Percentiles rank a stretch among this genome's conserved stretches.
Evolutionary conservation across 2,888 invertebrate species (phyloP).

Genomic region (Mimas tiliae): DNA sequence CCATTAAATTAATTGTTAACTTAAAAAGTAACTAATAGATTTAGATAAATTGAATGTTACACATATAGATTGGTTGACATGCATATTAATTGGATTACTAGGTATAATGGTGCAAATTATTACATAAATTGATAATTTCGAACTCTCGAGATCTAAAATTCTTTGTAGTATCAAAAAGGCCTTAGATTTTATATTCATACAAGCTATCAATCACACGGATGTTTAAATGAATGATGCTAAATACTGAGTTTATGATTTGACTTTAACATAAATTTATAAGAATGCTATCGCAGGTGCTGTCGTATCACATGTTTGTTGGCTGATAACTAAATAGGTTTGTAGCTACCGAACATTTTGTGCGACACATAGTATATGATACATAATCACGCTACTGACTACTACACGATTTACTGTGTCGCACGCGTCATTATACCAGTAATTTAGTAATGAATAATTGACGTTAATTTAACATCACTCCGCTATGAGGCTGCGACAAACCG

Average conservation of each 20-base stretch:
- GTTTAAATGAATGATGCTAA: not conserved
- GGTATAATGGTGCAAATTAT: too few relatives aligned
- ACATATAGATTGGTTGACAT: too few relatives aligned
- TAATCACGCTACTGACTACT: not conserved
- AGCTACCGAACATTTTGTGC: not conserved
- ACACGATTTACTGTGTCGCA: slow-evolving; percentile 13
- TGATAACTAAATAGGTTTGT: slow-evolving; percentile 4
- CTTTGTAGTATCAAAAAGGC: too few relatives aligned
- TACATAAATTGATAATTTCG: too few relatives aligned
- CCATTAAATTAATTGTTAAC: too few relatives aligned
- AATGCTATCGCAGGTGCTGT: not conserved
- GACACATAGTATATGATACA: not conserved
- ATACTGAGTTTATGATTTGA: not conserved
- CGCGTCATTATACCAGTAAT: slow-evolving; percentile 38
- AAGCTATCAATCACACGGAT: not conserved
- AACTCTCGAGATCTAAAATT: too few relatives aligned
- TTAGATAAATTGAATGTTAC: too few relatives aligned
- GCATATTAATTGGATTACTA: too few relatives aligned
- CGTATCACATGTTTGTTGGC: slow-evolving; percentile 10
- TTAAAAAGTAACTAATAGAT: too few relatives aligned
- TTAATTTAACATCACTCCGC: slow-evolving; percentile 46
- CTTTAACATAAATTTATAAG: not conserved
- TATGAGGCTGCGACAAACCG: slow-evolving; percentile 50
- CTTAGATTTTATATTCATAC: not conserved
- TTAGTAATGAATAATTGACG: slow-evolving; percentile 47